Conservation (phyloP, 2,797 vertebrate species). For the Sternotherus odoratus region DNA sequence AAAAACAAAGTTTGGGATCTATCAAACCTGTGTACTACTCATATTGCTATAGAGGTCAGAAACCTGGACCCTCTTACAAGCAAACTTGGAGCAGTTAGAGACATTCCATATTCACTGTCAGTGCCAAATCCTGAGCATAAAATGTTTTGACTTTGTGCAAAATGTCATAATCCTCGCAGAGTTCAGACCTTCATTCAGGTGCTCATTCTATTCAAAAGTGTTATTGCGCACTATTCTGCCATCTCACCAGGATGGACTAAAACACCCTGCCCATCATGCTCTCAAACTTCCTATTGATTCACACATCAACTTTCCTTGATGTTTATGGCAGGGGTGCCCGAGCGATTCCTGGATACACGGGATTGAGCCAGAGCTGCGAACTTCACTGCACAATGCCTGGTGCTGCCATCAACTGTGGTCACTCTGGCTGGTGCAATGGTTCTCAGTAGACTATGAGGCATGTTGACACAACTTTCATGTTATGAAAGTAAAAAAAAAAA, state of each 20-base stretch:
- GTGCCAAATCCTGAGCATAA: background rate
- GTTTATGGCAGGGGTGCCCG: background rate
- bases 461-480: background rate
- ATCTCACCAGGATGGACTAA: background rate
- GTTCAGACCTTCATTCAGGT: background rate
- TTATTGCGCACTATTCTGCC: background rate
- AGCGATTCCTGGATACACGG: background rate
- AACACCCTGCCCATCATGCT: background rate
- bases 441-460: background rate
- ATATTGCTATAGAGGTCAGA: background rate
- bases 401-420: background rate
- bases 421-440: background rate
- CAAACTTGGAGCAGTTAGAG: background rate
- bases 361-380: background rate
- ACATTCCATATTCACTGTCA: background rate
- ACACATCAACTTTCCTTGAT: background rate
- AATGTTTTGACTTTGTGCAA: background rate
- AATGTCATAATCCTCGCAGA: background rate
- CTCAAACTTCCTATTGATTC: background rate
- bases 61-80: background rate
- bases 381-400: background rate
- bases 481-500: background rate
- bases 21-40: background rate
- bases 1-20: background rate
- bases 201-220: background rate